Conservation (phyloP, 2,113 vertebrate species). For the Copsychus sechellarum region DNA sequence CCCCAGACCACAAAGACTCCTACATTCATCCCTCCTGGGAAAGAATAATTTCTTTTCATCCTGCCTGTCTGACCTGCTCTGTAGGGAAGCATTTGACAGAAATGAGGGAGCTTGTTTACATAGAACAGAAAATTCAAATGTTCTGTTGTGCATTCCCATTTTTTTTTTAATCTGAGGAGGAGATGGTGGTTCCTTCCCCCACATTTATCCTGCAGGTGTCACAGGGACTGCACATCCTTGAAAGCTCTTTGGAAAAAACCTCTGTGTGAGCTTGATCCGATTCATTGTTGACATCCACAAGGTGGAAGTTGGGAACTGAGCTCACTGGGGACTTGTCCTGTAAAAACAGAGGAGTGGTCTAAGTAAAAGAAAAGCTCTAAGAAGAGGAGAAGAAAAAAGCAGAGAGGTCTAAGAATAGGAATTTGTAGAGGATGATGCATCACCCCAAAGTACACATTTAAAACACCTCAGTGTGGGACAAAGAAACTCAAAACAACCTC, state of each 20-base stretch:
- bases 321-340: not conserved
- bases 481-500: not conserved
- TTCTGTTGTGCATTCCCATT: not conserved
- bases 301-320: not conserved
- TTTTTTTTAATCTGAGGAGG: not conserved
- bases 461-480: not conserved
- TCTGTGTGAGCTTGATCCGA: not conserved
- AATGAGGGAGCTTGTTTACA: not conserved
- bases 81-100: not conserved
- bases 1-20: no score
- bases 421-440: not conserved
- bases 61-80: not conserved
- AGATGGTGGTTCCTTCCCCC: not conserved
- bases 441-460: not conserved
- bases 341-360: not conserved
- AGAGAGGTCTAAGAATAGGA: not conserved
- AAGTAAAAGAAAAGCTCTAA: not conserved
- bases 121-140: not conserved
- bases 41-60: not conserved
- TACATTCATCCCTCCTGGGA: not conserved
- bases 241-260: not conserved
- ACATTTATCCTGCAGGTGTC: not conserved
- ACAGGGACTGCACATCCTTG: not conserved
- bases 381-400: not conserved
- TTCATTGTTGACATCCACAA: not conserved